Conservation (phyloP, 2,113 vertebrate genomes). For the Cricetomys ansorgei region DNA sequence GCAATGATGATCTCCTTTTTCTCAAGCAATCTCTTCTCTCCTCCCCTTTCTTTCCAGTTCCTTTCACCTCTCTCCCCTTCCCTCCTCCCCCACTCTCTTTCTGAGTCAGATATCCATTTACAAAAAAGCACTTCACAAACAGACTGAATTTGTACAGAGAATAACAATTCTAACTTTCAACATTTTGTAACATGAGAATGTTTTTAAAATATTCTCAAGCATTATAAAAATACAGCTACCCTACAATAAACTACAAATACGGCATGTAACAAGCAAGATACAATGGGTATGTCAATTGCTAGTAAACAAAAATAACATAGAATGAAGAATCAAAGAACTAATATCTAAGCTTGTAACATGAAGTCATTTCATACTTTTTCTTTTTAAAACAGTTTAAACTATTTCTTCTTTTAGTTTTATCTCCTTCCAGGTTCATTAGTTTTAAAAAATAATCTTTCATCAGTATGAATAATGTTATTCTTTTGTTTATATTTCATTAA, state of each 20-base stretch:
- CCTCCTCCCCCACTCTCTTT: accelerated
- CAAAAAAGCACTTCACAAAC: neutral
- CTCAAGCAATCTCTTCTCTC: neutral
- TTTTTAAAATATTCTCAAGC: neutral
- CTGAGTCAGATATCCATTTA: neutral
- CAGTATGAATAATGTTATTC: neutral
- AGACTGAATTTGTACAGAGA: neutral
- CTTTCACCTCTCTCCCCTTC: neutral
- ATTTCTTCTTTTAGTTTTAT: neutral
- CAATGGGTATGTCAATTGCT: neutral
- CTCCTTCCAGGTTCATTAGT: neutral
- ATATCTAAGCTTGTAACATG: neutral
- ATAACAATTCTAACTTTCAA: neutral
- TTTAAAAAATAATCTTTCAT: neutral
- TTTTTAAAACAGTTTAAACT: neutral
- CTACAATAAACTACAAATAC: neutral
- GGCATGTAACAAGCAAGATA: accelerated
- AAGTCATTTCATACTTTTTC: neutral
- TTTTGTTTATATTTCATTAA: neutral
- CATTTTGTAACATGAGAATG: neutral
- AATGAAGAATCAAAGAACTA: neutral
- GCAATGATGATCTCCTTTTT: neutral
- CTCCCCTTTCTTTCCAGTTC: neutral
- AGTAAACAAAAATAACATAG: neutral
- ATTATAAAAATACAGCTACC: neutral